Percentiles rank a stretch among this genome's conserved stretches.
phyloP scores from a whole-genome alignment of 2,888 invertebrate species.

The Noctua comes region DNA sequence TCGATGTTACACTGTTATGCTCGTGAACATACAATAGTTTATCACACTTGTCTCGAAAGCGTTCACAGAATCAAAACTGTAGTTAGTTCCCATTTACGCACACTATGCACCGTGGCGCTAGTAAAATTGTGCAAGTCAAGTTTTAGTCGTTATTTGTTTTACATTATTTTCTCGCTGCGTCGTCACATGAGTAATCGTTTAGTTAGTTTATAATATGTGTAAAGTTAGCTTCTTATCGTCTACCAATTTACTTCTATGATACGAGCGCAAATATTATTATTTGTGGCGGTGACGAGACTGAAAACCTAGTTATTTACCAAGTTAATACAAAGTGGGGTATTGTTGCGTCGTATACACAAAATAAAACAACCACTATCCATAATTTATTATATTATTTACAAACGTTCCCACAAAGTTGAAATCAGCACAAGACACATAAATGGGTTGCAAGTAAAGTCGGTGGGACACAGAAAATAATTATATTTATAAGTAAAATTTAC shows the following conservation, averaged over 20 bases:
- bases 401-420: constrained; percentile 64
- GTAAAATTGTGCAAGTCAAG: neutral
- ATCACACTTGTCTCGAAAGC: neutral
- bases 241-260: neutral
- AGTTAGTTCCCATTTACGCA: constrained; percentile 22
- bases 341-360: neutral
- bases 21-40: neutral
- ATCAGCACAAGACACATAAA: constrained; percentile 61
- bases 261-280: neutral
- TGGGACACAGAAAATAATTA: constrained; percentile 69
- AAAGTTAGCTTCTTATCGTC: neutral
- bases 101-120: constrained; percentile 26
- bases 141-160: neutral
- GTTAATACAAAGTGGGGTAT: neutral
- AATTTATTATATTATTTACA: constrained; percentile 68
- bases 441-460: constrained; percentile 61
- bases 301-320: neutral
- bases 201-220: neutral
- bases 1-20: neutral
- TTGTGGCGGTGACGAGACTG: neutral
- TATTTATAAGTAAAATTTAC: constrained; percentile 40
- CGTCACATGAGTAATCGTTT: neutral
- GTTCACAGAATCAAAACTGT: neutral
- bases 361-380: constrained; percentile 32
- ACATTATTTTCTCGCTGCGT: neutral